Base-by-base conservation (phyloP, 2,888 invertebrate species). In the Leucophenga montana region DNA sequence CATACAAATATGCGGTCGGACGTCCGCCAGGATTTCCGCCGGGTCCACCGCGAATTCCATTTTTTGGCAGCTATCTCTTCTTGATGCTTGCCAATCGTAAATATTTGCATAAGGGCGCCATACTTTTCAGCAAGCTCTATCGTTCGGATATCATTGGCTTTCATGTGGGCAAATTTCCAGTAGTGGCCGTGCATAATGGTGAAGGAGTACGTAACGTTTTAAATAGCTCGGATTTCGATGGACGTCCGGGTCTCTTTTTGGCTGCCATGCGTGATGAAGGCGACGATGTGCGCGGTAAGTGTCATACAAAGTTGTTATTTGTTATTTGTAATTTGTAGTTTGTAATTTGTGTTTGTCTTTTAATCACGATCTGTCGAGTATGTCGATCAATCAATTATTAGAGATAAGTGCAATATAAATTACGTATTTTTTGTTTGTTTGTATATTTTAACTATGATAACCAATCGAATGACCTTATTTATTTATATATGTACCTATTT, bases 51-150 rank as follows among this genome's bases (percentile, higher is more conserved):
- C 90, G 90, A 22, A 84, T 93, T 54, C 93, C 93, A 0, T 65
- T 93, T 18, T 92, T 91, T 77, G 92, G 93, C 1, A 91, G 91
- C 33, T 93, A 92, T 74, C 91, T 91, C 86, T 89, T 91, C 53
- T 80, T 93, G 54, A 82, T 92, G 50, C 84, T 91, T 68, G 86
- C 90, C 46, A 88, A 91, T 74, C 90, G 90, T 73, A 89, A 88
- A 64, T 91, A 90, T 77, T 85, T 92, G 0, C 90, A 92, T 14
- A 86, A 88, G 64, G 90, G 91, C 0, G 87, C 92, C 22, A 78
- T 87, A 0, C 89, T 89, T 66, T 85, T 92, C 0, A 90, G 90
- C 8, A 87, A 90, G 62, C 89, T 89, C 73, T 92, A 93, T 79
- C 91, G 92, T 69, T 91, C 92, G 0, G 91, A 91, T 75, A 83